Percentiles rank a stretch among this genome's conserved stretches.
phyloP scores from a whole-genome alignment of 2,797 vertebrate species.

The Podargus strigoides region DNA sequence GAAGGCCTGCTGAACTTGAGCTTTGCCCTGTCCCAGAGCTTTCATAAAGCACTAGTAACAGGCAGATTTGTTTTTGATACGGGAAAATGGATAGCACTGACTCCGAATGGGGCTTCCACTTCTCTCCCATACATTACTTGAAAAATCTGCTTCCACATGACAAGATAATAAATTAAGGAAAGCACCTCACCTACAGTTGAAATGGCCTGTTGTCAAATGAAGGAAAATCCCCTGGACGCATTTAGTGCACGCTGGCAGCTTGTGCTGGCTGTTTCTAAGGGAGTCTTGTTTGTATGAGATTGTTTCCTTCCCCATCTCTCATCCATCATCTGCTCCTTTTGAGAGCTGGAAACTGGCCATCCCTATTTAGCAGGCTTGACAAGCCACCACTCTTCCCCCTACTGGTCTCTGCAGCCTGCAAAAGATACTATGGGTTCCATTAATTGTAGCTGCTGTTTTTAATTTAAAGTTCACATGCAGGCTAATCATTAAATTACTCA shows the following conservation, averaged over 20 bases:
- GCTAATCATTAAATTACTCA: slow-evolving; percentile 17
- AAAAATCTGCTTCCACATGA: not conserved
- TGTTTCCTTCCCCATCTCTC: slow-evolving; percentile 11
- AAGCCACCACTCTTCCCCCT: not conserved
- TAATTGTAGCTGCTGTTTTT: slow-evolving; percentile 37
- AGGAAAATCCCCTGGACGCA: not conserved
- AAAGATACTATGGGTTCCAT: not conserved
- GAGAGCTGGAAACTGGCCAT: slow-evolving; percentile 31
- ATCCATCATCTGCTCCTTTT: slow-evolving; percentile 15
- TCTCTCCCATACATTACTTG: not conserved
- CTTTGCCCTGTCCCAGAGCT: not conserved
- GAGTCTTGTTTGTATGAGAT: not conserved
- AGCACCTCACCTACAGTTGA: not conserved
- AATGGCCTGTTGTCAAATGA: not conserved
- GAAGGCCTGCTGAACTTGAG: not conserved
- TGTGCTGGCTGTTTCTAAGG: not conserved
- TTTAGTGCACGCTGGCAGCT: not conserved
- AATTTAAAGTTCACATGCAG: slow-evolving; percentile 45
- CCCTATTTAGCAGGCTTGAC: slow-evolving; percentile 6
- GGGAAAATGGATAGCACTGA: not conserved
- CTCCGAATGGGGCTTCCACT: not conserved
- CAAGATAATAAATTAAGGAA: not conserved
- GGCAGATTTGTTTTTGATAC: not conserved
- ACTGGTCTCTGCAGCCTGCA: not conserved
- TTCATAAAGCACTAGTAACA: not conserved